Percentiles rank a stretch among this genome's conserved stretches.
These are phyloP conservation scores for Phylloscopus trochilus DNA, from an alignment of 2,113 vertebrate species.

Conservation along the genomic window DNA sequence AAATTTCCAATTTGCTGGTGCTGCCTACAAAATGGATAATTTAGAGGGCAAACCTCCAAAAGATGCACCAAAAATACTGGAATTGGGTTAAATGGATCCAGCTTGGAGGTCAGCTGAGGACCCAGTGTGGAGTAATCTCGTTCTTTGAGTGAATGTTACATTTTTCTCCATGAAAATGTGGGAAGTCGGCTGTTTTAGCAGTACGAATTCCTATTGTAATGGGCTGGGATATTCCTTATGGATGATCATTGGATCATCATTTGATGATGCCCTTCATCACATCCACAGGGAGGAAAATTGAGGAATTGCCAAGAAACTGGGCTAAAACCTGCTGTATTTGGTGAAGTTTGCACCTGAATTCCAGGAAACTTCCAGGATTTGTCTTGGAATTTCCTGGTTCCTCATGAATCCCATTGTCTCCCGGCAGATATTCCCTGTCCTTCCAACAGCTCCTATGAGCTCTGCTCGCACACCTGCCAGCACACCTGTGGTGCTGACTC, in stretches of 20 bases:
- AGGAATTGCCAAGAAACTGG: not conserved
- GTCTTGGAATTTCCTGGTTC: not conserved
- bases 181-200: fast-evolving
- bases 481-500: not conserved
- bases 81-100: not conserved
- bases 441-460: not conserved
- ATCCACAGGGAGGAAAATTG: not conserved
- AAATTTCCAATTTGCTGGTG: not conserved
- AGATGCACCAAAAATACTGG: not conserved
- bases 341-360: not conserved
- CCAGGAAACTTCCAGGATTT: not conserved
- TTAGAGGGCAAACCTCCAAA: not conserved
- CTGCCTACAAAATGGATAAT: not conserved
- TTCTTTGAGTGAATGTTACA: not conserved
- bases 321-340: not conserved
- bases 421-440: not conserved
- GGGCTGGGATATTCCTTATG: not conserved
- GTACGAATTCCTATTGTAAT: not conserved
- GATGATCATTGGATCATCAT: not conserved
- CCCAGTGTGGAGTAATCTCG: fast-evolving
- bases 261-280: not conserved
- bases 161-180: not conserved
- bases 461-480: slow-evolving; percentile 5
- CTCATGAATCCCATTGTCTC: not conserved
- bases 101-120: not conserved